Evolutionary conservation across 64 coral and sea anemone species (phyloP), one percentile per base, ranked within the genome.

Genomic region (Exaiptasia diaphana): DNA sequence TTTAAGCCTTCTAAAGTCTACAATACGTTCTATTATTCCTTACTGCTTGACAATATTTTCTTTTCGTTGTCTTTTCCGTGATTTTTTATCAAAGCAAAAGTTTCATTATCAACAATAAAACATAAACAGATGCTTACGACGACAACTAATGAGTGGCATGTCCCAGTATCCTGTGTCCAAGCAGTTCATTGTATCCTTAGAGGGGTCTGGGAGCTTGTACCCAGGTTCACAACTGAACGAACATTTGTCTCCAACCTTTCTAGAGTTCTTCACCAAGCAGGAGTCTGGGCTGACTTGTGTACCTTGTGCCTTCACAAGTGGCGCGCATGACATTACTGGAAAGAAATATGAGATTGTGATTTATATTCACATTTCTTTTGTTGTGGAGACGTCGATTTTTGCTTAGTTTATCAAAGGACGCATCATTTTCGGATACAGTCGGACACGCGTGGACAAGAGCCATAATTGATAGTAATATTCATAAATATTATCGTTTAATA

Each of bases 201-300:
- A 40, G 9, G 73, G 85, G 23, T 87, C 73, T 54, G 34, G 73
- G 24, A 87, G 74, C 30, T 50, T 31, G 50, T 69, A 87, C 0
- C 85, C 85, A 5, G 34, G 10, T 17, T 79, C 30, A 69, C 85
- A 87, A 28, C 73, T 87, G 11, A 71, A 78, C 0, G 48, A 57
- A 34, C 85, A 87, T 6, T 64, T 79, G 0, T 87, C 85, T 26
- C 76, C 76, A 5, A 87, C 85, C 43, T 56, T 87, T 17, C 74
- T 41, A 5, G 45, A 73, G 15, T 58, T 30, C 13, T 33, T 54
- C 6, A 57, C 25, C 46, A 87, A 44, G 23, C 85, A 87, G 22
- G 32, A 14, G 4, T 5, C 11, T 3, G 85, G 90, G 36, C 39
- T 88, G 4, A 93, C 71, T 24, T 28, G 6, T 10, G 90, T 93